Evolutionary conservation across 2,113 vertebrate species (phyloP).

Genomic region (Hippocampus guttulatus): DNA sequence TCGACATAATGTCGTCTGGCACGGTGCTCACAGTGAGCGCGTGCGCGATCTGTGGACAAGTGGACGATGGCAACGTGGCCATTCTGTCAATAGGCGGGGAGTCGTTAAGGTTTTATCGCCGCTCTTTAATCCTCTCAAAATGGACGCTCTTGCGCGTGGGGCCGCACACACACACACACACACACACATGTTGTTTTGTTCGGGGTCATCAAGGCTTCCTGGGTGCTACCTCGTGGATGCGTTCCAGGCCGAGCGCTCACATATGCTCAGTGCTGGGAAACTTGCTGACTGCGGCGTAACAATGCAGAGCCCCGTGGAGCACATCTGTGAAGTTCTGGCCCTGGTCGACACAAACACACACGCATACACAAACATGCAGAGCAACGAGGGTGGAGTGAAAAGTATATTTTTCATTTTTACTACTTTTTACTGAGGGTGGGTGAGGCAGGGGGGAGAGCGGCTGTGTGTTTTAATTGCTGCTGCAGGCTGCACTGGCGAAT

Average conservation of each 20-base stretch:
- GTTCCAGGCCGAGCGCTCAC: conserved; percentile 63
- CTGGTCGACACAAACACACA: conserved; percentile 25
- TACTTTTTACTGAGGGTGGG: neutral
- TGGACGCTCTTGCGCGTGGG: conserved; percentile 1
- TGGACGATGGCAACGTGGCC: conserved; percentile 12
- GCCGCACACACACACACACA: conserved; percentile 8
- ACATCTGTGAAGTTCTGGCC: conserved; percentile 71
- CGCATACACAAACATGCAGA: neutral
- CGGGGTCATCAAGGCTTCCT: conserved; percentile 69
- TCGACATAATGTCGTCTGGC: conserved; percentile 15
- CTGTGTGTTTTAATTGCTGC: conserved; percentile 7
- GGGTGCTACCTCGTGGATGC: conserved; percentile 64
- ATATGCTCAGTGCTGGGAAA: conserved; percentile 70
- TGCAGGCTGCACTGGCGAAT: neutral
- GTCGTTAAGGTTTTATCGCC: conserved; percentile 54
- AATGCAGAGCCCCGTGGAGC: conserved; percentile 67
- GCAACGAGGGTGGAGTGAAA: conserved; percentile 23
- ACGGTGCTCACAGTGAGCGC: neutral
- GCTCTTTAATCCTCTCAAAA: conserved; percentile 55
- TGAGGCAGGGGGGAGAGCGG: neutral
- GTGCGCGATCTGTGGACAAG: conserved; percentile 23
- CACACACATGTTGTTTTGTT: conserved; percentile 41
- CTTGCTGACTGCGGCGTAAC: conserved; percentile 68
- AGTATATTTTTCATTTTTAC: conserved; percentile 33
- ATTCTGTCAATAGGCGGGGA: conserved; percentile 40